Conservation (phyloP, 2,797 vertebrate species). For the Galagoides demidoff region DNA sequence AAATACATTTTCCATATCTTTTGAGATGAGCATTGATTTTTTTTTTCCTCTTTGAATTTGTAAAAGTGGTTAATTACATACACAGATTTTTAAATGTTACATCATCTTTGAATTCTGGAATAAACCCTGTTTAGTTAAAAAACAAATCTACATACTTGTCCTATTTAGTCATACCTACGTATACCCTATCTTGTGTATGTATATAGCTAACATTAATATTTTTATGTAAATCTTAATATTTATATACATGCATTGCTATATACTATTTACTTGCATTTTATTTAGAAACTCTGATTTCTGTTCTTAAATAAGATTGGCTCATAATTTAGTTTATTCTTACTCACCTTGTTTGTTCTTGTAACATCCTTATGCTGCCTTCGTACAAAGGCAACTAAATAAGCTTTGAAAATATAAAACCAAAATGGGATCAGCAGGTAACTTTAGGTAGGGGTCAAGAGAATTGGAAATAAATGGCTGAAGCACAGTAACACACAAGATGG, state of each 20-base stretch:
- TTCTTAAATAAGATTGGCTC: neutral
- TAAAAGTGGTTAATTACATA: neutral
- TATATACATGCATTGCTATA: neutral
- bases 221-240: neutral
- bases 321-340: neutral
- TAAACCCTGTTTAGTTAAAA: neutral
- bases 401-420: slow-evolving; percentile 22
- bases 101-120: neutral
- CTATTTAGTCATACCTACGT: neutral
- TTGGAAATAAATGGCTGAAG: neutral
- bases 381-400: neutral
- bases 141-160: neutral
- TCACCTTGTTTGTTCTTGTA: neutral
- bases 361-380: neutral
- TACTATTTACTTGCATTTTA: neutral
- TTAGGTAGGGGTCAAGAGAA: neutral
- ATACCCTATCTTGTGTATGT: neutral
- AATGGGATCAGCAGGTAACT: neutral
- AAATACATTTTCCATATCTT: neutral
- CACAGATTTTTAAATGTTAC: slow-evolving; percentile 36
- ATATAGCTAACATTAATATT: neutral
- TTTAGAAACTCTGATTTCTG: neutral
- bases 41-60: slow-evolving; percentile 4
- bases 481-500: neutral
- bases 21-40: neutral